Conservation (phyloP, 2,113 vertebrate genomes). For the Nannospalax galili region DNA sequence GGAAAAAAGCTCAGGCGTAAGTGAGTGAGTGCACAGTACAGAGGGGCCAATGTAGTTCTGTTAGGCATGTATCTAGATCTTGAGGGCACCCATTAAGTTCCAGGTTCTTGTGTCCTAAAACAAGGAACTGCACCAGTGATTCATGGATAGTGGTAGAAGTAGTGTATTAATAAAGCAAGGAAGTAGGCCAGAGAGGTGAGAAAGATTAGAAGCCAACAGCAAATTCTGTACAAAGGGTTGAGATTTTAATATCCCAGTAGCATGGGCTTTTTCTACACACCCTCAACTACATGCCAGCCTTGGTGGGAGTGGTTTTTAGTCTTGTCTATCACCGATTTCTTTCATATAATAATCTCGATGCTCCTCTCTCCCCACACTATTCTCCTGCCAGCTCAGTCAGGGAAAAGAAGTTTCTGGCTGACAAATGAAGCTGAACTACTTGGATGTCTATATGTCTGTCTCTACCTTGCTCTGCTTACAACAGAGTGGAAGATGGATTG, state of each 20-base stretch:
- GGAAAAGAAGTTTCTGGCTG: not conserved
- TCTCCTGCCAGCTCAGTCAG: not conserved
- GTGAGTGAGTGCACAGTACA: not conserved
- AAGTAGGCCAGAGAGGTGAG: not conserved
- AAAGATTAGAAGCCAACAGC: not conserved
- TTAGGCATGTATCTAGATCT: not conserved
- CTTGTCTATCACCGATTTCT: not conserved
- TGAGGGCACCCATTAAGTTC: too few relatives aligned
- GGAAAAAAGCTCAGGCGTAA: not conserved
- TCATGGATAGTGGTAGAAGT: not conserved
- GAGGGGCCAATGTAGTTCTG: not conserved
- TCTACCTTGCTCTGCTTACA: too few relatives aligned
- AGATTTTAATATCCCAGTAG: not conserved
- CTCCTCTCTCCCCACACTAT: not conserved
- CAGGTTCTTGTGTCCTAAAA: not conserved
- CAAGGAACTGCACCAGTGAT: not conserved
- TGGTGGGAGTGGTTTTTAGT: too few relatives aligned
- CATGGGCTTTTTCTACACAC: not conserved
- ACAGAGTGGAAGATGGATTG: not conserved
- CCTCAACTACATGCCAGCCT: not conserved
- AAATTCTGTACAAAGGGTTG: not conserved
- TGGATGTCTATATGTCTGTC: accelerated
- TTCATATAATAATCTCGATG: not conserved
- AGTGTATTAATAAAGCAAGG: not conserved
- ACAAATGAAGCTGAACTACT: not conserved